Evolutionary conservation across 2,888 invertebrate species (phyloP).

Genomic region (Papilio protenor): DNA sequence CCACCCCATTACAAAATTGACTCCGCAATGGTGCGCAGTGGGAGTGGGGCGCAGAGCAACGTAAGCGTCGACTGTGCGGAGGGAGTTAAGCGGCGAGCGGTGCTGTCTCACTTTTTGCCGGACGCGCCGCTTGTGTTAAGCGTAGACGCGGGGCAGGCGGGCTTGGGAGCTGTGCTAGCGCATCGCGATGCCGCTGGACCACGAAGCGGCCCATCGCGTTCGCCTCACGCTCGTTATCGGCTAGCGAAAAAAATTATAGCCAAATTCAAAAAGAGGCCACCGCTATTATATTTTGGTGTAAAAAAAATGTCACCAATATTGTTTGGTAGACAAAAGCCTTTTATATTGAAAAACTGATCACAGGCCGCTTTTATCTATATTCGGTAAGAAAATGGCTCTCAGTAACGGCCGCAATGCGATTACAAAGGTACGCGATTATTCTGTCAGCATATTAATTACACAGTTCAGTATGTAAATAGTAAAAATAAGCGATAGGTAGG

Average conservation of each 20-base stretch:
- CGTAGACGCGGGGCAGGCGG: slow-evolving; percentile 48
- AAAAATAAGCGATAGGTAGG: too few species aligned
- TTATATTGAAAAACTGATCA: slow-evolving; percentile 48
- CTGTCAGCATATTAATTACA: slow-evolving; percentile 48
- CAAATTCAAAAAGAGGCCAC: slow-evolving; percentile 48
- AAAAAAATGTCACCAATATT: slow-evolving; percentile 48
- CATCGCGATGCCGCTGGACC: slow-evolving; percentile 33
- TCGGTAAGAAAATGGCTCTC: slow-evolving; percentile 44
- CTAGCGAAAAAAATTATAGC: slow-evolving; percentile 45
- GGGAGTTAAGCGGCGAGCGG: slow-evolving; percentile 21
- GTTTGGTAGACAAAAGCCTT: slow-evolving; percentile 45
- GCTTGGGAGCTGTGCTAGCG: slow-evolving; percentile 47
- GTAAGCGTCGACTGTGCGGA: neutral
- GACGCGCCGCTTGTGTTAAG: slow-evolving; percentile 43
- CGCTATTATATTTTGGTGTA: slow-evolving; percentile 45
- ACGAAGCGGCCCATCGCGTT: slow-evolving; percentile 46
- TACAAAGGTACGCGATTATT: slow-evolving; percentile 46
- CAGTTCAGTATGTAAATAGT: too few species aligned
- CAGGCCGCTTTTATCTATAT: slow-evolving; percentile 41
- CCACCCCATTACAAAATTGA: slow-evolving; percentile 48
- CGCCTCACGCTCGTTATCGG: slow-evolving; percentile 45
- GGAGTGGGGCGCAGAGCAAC: slow-evolving; percentile 11
- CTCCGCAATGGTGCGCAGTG: slow-evolving; percentile 36
- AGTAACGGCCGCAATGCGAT: slow-evolving; percentile 43
- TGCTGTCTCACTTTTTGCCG: slow-evolving; percentile 18